phyloP scores from a whole-genome alignment of 2,797 vertebrate species.

The Loris lydekkerianus region DNA sequence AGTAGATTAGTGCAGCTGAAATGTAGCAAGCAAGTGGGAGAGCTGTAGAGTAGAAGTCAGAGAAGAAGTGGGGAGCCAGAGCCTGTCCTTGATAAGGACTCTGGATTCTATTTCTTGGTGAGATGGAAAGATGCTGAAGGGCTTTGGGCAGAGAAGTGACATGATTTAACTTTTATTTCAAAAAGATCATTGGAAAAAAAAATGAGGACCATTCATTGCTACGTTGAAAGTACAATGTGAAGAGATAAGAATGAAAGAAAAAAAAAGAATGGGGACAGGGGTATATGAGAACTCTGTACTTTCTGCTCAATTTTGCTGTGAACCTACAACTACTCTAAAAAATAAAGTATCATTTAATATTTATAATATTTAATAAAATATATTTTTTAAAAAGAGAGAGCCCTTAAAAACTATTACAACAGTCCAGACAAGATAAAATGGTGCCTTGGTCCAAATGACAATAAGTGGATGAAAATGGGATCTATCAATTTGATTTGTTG shows the following conservation, averaged over 20 bases:
- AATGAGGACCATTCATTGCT: not conserved
- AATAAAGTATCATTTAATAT: not conserved
- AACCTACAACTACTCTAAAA: slow-evolving; percentile 12
- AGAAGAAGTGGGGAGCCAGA: not conserved
- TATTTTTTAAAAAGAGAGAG: not conserved
- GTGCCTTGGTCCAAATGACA: not conserved
- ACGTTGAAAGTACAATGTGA: not conserved
- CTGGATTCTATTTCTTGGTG: not conserved
- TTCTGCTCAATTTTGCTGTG: not conserved
- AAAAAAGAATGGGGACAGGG: not conserved
- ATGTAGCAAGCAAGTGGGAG: not conserved
- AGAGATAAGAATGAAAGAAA: slow-evolving; percentile 11
- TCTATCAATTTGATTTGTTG: not conserved
- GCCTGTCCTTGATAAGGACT: not conserved
- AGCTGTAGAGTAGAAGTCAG: not conserved
- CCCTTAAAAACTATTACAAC: not conserved
- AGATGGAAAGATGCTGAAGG: not conserved
- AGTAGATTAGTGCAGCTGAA: not conserved
- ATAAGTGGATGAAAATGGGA: not conserved
- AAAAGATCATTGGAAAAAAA: slow-evolving; percentile 22
- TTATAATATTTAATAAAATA: too few species aligned
- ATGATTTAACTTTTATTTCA: slow-evolving; percentile 58
- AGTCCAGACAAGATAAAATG: not conserved
- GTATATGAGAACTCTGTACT: not conserved
- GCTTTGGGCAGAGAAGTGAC: not conserved